These are phyloP conservation scores for Petrocephalus schoutedeni DNA, from an alignment of 2,797 vertebrate species.

Conservation along the genomic window DNA sequence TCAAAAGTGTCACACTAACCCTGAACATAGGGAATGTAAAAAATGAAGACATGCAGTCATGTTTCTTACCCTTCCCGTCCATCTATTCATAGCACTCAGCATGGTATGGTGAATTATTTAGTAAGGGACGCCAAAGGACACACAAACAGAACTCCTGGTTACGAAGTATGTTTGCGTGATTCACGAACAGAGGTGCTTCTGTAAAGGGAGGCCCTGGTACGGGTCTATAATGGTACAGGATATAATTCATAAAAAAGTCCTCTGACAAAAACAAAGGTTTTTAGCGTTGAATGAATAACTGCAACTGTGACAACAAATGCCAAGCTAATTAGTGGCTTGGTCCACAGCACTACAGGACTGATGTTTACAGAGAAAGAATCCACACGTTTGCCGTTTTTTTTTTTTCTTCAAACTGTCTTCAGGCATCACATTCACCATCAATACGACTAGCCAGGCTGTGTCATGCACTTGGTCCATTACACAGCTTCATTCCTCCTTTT, in stretches of 20 bases:
- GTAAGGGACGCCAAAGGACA: slow-evolving; percentile 51
- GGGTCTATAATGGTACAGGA: too few species aligned
- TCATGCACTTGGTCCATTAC: not conserved
- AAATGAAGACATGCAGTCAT: slow-evolving; percentile 39
- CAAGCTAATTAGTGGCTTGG: not conserved
- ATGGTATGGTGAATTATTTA: slow-evolving; percentile 59
- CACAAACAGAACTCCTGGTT: slow-evolving; percentile 40
- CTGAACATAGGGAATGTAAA: slow-evolving; percentile 13
- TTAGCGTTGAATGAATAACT: not conserved
- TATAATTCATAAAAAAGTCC: not conserved
- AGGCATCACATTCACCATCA: not conserved
- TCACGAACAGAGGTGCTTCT: not conserved
- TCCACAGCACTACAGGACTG: not conserved
- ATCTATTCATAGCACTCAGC: slow-evolving; percentile 56
- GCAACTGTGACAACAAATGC: not conserved
- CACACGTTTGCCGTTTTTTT: not conserved
- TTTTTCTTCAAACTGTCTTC: not conserved
- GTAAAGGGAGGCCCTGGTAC: not conserved
- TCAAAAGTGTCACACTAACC: not conserved
- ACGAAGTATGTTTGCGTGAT: slow-evolving; percentile 29
- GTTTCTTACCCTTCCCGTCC: slow-evolving; percentile 42
- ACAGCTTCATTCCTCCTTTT: slow-evolving; percentile 39
- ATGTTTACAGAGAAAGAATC: not conserved
- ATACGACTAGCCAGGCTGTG: not conserved
- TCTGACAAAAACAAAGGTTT: not conserved